Percentiles rank a stretch among this genome's conserved stretches.
phyloP scores from a whole-genome alignment of 2,113 vertebrate genomes.

The Triplophysa rosa region DNA sequence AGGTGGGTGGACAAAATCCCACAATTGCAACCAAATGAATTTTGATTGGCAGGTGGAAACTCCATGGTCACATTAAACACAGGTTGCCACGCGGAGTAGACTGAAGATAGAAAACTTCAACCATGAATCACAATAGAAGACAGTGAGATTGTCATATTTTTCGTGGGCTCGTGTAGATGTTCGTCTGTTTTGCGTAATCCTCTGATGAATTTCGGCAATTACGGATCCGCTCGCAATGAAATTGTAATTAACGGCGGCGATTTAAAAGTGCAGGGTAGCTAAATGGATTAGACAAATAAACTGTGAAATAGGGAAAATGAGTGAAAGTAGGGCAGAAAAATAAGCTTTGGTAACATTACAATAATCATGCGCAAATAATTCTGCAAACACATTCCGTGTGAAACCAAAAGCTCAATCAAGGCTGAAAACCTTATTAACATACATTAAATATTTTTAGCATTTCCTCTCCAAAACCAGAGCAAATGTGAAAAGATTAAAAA shows the following conservation, averaged over 20 bases:
- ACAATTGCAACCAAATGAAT: neutral
- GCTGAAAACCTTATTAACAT: neutral
- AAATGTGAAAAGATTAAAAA: neutral
- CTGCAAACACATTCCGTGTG: neutral
- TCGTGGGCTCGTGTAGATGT: neutral
- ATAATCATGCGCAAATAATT: neutral
- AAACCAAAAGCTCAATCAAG: neutral
- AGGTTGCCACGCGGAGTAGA: neutral
- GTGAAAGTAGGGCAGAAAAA: constrained; percentile 30
- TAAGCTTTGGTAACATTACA: constrained; percentile 1
- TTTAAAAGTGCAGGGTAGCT: constrained; percentile 9
- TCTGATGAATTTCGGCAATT: constrained; percentile 20
- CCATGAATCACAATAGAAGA: neutral
- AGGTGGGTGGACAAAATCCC: neutral
- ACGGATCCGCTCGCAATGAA: neutral
- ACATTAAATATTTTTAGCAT: neutral
- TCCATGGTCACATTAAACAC: constrained; percentile 6
- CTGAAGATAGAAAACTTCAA: neutral
- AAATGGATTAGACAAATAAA: constrained; percentile 42
- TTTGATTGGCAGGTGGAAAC: constrained; percentile 3
- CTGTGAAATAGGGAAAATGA: constrained; percentile 32
- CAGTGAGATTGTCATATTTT: neutral
- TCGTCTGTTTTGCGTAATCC: neutral
- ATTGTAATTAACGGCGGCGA: constrained; percentile 26
- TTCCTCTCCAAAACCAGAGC: neutral